Evolutionary conservation across 2,888 invertebrate genomes (phyloP).

Genomic region (Brachypterus glaber): DNA sequence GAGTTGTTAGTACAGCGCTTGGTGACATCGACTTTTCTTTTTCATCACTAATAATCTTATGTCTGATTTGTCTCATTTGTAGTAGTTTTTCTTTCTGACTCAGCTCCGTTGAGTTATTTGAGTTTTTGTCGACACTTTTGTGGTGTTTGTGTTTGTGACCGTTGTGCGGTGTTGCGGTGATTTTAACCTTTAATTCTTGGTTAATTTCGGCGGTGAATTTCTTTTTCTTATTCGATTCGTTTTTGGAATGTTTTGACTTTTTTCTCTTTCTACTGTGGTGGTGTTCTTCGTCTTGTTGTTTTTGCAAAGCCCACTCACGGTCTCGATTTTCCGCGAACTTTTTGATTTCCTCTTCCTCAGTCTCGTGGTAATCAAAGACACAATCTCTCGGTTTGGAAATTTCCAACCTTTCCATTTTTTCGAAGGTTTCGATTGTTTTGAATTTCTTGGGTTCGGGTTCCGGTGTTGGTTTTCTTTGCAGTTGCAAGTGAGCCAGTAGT

Average conservation of each 20-base stretch:
- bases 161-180: conserved; percentile 37
- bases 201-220: conserved; percentile 47
- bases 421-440: background rate
- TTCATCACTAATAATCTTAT: conserved; percentile 33
- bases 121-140: conserved; percentile 25
- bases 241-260: conserved; percentile 48
- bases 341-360: conserved; percentile 39
- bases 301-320: conserved; percentile 39
- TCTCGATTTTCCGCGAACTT: conserved; percentile 39
- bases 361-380: conserved; percentile 38
- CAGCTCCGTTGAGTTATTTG: conserved; percentile 18
- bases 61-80: conserved; percentile 40
- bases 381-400: no score
- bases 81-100: conserved; percentile 37
- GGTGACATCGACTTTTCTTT: no score
- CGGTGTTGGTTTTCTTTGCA: conserved; percentile 30
- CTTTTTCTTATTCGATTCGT: conserved; percentile 42
- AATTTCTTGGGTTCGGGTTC: conserved; percentile 22
- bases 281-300: conserved; percentile 33
- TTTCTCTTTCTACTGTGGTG: conserved; percentile 46
- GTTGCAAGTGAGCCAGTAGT: conserved; percentile 35
- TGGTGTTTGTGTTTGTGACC: conserved; percentile 40
- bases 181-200: conserved; percentile 46
- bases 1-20: no score
- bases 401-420: conserved; percentile 20